These are phyloP conservation scores for Pithecia hirsuta DNA, from an alignment of 2,797 vertebrate species.

Conservation along the genomic window DNA sequence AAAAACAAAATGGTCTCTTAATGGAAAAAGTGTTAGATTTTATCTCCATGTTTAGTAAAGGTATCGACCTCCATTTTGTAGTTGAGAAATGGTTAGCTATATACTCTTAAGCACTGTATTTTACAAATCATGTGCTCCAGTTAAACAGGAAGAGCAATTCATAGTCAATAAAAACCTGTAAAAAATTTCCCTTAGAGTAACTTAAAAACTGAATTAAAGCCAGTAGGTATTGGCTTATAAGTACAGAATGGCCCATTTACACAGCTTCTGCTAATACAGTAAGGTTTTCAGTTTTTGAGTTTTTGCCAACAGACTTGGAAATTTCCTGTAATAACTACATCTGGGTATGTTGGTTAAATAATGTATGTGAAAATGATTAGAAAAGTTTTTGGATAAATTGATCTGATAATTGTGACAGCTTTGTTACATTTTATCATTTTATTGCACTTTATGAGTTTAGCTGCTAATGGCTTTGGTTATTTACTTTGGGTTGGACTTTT, in stretches of 20 bases:
- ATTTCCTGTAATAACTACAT: slow-evolving; percentile 31
- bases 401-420: not conserved
- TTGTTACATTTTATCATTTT: slow-evolving; percentile 1
- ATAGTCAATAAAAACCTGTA: slow-evolving; percentile 43
- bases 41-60: not conserved
- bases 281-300: not conserved
- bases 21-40: not conserved
- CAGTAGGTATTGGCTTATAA: not conserved
- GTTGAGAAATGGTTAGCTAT: not conserved
- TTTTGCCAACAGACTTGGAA: slow-evolving; percentile 18
- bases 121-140: not conserved
- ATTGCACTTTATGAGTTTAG: not conserved
- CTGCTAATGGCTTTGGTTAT: not conserved
- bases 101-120: not conserved
- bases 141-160: slow-evolving; percentile 46
- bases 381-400: not conserved
- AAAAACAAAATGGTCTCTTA: not conserved
- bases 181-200: slow-evolving; percentile 43
- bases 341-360: slow-evolving; percentile 6
- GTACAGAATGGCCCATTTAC: not conserved
- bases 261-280: not conserved
- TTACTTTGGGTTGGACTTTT: not conserved
- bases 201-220: slow-evolving; percentile 56
- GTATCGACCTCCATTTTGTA: not conserved
- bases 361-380: not conserved